A percentile compares a stretch with the other conserved stretches of the same genome.
Evolutionary conservation across 2,888 invertebrate species (phyloP).

Genomic region (Sinelater perroti): DNA sequence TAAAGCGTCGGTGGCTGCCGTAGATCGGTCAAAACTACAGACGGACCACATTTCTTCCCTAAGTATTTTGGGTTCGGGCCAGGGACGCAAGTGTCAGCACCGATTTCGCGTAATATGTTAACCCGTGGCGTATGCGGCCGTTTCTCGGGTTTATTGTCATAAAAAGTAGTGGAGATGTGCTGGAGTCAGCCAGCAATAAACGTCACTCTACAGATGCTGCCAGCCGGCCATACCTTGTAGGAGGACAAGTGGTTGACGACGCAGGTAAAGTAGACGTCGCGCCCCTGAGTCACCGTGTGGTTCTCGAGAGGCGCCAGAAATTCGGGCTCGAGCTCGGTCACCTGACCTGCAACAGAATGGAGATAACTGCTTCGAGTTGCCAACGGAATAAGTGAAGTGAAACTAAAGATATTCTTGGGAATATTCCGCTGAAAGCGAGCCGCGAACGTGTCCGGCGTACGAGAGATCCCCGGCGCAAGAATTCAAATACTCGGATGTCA

Average conservation of each 20-base stretch:
- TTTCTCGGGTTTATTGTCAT: slow-evolving; percentile 48
- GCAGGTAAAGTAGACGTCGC: slow-evolving; percentile 89
- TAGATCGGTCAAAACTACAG: slow-evolving; percentile 34
- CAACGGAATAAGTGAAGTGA: slow-evolving; percentile 59
- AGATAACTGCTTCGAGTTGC: slow-evolving; percentile 54
- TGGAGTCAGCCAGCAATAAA: slow-evolving; percentile 50
- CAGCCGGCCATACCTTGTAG: slow-evolving; percentile 74
- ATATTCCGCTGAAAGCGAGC: slow-evolving; percentile 58
- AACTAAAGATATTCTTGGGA: slow-evolving; percentile 59
- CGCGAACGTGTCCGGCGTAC: slow-evolving; percentile 58
- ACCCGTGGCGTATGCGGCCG: slow-evolving; percentile 47
- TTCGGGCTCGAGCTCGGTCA: slow-evolving; percentile 76
- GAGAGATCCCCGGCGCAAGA: slow-evolving; percentile 52
- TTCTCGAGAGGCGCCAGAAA: slow-evolving; percentile 87
- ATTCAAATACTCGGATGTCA: slow-evolving; percentile 59
- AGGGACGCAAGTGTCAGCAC: slow-evolving; percentile 52
- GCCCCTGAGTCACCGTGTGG: slow-evolving; percentile 85
- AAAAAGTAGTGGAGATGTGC: slow-evolving; percentile 50
- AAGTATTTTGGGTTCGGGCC: slow-evolving; percentile 44
- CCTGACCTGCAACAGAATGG: slow-evolving; percentile 70
- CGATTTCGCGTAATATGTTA: slow-evolving; percentile 54
- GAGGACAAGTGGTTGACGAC: slow-evolving; percentile 88
- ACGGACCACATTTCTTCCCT: slow-evolving; percentile 44
- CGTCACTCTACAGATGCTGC: slow-evolving; percentile 39
- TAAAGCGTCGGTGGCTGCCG: slow-evolving; percentile 3